Percentiles rank a stretch among this genome's conserved stretches.
Conservation (phyloP, 1,140 invertebrate genomes). For the Berghia stephanieae region DNA sequence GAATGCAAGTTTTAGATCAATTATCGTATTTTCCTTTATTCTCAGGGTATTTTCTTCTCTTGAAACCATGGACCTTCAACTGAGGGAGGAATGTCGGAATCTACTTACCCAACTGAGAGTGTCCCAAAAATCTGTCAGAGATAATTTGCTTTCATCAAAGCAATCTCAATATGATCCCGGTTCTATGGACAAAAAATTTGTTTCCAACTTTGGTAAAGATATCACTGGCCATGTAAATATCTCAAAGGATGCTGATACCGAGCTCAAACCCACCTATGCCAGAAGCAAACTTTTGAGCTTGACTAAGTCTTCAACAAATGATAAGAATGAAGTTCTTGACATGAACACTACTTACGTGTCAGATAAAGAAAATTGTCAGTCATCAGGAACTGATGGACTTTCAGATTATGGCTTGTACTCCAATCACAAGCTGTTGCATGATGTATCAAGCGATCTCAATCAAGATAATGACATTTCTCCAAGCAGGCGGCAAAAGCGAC, state of each 20-base stretch:
- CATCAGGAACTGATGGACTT: not conserved
- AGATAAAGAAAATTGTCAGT: too few species aligned
- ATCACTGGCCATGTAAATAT: not conserved
- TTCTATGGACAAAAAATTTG: too few species aligned
- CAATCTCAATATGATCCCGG: not conserved
- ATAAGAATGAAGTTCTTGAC: not conserved
- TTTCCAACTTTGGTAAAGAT: not conserved
- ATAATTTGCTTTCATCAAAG: not conserved
- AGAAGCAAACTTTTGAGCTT: not conserved
- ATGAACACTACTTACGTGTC: too few species aligned
- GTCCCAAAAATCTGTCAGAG: not conserved
- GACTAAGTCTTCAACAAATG: not conserved
- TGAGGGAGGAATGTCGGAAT: not conserved
- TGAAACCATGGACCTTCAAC: not conserved
- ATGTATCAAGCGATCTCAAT: too few species aligned
- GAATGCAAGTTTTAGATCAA: too few species aligned
- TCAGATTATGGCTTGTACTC: not conserved
- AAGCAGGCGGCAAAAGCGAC: constrained; percentile 28
- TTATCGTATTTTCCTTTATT: too few species aligned
- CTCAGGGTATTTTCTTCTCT: too few species aligned
- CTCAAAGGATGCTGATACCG: not conserved
- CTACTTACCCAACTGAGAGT: not conserved
- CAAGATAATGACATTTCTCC: constrained; percentile 33
- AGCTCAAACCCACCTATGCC: not conserved
- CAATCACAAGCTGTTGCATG: not conserved